A percentile compares a stretch with the other conserved stretches of the same genome.
Conservation (phyloP, 92 coral and sea anemone genomes). For the Palythoa grandiflora region DNA sequence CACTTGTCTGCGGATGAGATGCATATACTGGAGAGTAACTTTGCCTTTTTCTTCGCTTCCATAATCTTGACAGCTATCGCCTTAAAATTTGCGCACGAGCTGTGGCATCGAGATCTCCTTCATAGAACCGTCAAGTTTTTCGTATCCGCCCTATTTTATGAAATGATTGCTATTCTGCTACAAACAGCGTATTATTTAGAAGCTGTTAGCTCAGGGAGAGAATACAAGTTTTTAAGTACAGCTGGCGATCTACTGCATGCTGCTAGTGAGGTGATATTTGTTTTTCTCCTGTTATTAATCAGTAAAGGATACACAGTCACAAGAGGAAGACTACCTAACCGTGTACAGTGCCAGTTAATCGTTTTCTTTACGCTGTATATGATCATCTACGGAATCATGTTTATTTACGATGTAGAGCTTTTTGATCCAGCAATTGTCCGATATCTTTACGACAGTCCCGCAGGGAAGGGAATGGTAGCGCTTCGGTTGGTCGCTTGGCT, state of each 20-base stretch:
- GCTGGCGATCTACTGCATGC: conserved; percentile 60
- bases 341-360: conserved; percentile 46
- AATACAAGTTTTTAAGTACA: conserved; percentile 22
- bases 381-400: conserved; percentile 61
- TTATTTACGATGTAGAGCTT: conserved; percentile 46
- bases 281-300: conserved; percentile 57
- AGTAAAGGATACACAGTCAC: conserved; percentile 83
- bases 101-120: conserved; percentile 47
- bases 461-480: conserved; percentile 33
- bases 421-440: conserved; percentile 48
- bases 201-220: conserved; percentile 43
- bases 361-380: conserved; percentile 63
- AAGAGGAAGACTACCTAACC: conserved; percentile 50
- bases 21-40: conserved; percentile 49
- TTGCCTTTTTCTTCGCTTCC: conserved; percentile 29
- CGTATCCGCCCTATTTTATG: conserved; percentile 56
- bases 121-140: conserved; percentile 72
- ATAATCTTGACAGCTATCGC: conserved; percentile 42
- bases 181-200: conserved; percentile 50
- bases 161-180: conserved; percentile 54
- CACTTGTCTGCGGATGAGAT: conserved; percentile 67
- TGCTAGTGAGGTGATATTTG: conserved; percentile 62
- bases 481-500: conserved; percentile 65
- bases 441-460: conserved; percentile 44
- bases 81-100: conserved; percentile 41